Evolutionary conservation across 2,888 invertebrate genomes (phyloP), one percentile per base, ranked within the genome.

Genomic region (Cataglyphis rosenhaueri): DNA sequence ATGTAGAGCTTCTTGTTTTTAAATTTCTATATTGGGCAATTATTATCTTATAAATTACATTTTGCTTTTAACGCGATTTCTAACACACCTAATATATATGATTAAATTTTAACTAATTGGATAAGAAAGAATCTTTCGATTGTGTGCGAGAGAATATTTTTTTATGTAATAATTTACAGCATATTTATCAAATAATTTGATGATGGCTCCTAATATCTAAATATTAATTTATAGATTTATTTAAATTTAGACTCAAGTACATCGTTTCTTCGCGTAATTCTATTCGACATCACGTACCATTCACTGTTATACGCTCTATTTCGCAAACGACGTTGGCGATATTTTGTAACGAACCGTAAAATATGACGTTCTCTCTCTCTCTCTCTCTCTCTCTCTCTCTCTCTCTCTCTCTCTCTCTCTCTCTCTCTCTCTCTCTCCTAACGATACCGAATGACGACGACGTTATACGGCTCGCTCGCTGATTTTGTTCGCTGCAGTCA

Each of bases 301-400:
- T 55, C 55, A 76, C 64, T 64, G 52, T 64, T 35, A 41, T 21
- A n/a, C 18, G 21, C 35, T 75, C 12, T 76, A 10, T 38, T 25
- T 41, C 57, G 71, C 71, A n/a, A 71, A 41, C 25, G 35, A 66
- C 5, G n/a, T 64, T 61, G 64, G 64, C 81, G 44, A 83, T 81
- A 79, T 83, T 64, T 64, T 57, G 57, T 81, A 81, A 83, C 64
- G 62, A 83, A 83, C 52, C 70, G 57, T 81, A 71, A 83, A 81
- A 70, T 70, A 70, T 70, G 70, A 65, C 55, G 55, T 52, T n/a
- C n/a, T n/a, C n/a, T n/a, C n/a, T n/a, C n/a, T n/a, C n/a, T n/a
- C n/a, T n/a, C n/a, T n/a, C n/a, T n/a, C n/a, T n/a, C n/a, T n/a
- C n/a, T n/a, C n/a, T n/a, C n/a, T n/a, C n/a, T 52, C 32, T 48